Percentiles rank a stretch among this genome's conserved stretches.
These are phyloP conservation scores for Oxyteleia sp. DNA, from an alignment of 2,888 invertebrate genomes.

Conservation along the genomic window DNA sequence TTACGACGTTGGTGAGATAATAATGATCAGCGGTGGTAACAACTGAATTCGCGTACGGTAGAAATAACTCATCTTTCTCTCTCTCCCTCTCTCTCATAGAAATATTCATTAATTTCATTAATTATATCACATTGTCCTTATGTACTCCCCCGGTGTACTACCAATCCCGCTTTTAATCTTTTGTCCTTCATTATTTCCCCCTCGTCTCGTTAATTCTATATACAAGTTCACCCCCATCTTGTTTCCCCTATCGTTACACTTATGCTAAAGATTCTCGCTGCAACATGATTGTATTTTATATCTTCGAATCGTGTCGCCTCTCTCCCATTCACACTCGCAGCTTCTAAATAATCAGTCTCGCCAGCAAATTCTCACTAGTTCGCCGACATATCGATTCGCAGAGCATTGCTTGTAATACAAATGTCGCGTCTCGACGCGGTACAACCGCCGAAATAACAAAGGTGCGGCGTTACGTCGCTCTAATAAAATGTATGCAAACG, in stretches of 20 bases:
- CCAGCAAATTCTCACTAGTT: constrained; percentile 68
- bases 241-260: constrained; percentile 43
- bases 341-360: constrained; percentile 73
- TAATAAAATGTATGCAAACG: constrained; percentile 54
- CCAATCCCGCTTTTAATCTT: constrained; percentile 53
- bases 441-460: constrained; percentile 50
- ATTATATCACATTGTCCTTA: constrained; percentile 87
- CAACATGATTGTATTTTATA: constrained; percentile 67
- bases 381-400: constrained; percentile 70
- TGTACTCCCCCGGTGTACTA: constrained; percentile 76
- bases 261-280: constrained; percentile 68
- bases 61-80: constrained; percentile 83
- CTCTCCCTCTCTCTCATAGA: constrained; percentile 81
- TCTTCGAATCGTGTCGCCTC: constrained; percentile 49
- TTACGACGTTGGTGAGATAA: constrained; percentile 78
- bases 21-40: constrained; percentile 83
- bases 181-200: background rate
- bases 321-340: constrained; percentile 37
- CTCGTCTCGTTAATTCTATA: constrained; percentile 44
- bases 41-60: constrained; percentile 80
- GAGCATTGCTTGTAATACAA: constrained; percentile 73
- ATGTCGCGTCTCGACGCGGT: constrained; percentile 42
- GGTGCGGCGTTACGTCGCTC: constrained; percentile 9
- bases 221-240: constrained; percentile 47
- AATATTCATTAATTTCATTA: constrained; percentile 86